Evolutionary conservation across 2,113 vertebrate genomes (phyloP), one percentile per base, ranked within the genome.

Genomic region (Sakesphorus luctuosus): DNA sequence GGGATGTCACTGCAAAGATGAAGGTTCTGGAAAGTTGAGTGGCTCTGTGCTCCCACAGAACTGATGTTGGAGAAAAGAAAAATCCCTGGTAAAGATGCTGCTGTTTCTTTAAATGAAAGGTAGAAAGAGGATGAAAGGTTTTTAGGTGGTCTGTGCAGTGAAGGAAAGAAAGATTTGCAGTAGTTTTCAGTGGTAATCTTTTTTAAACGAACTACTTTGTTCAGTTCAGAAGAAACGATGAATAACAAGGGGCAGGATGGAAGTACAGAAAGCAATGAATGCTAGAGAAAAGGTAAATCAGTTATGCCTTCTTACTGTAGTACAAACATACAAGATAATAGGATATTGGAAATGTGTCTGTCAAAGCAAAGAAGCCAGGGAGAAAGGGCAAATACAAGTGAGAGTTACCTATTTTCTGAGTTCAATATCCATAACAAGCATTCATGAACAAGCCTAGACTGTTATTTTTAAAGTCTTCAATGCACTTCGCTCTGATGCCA

Each of bases 301-400:
- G 93, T 93, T 94, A 75, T 95, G 59, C 68, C 68, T 88, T 23
- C 83, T 94, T 94, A 86, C 72, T 90, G 79, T 72, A 87, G 79
- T 56, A 92, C 66, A 92, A 93, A 84, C 92, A 87, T 33, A 38
- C 11, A 89, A 68, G 90, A 84, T 92, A 95, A 86, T 61, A 84
- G 52, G 79, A 79, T 96, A 90, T 92, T 94, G 68, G 65, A 84
- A 96, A 95, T 11, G 2, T 90, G 72, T 86, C 75, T 86, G 68
- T 89, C 90, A 95, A 90, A 96, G 87, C n/a, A 91, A 95, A 96
- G 59, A 72, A 90, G 49, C 12, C 40, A 33, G 28, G 40, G 49
- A 94, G 65, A 92, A 93, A 90, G 76, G 72, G 61, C 44, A 86
- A 94, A 79, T 23, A 46, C 78, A 56, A 91, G 50, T 53, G 67